Percentiles rank a stretch among this genome's conserved stretches.
These are phyloP conservation scores for Steinernema khuongi DNA, from an alignment of 1,140 invertebrate genomes.

Conservation along the genomic window DNA sequence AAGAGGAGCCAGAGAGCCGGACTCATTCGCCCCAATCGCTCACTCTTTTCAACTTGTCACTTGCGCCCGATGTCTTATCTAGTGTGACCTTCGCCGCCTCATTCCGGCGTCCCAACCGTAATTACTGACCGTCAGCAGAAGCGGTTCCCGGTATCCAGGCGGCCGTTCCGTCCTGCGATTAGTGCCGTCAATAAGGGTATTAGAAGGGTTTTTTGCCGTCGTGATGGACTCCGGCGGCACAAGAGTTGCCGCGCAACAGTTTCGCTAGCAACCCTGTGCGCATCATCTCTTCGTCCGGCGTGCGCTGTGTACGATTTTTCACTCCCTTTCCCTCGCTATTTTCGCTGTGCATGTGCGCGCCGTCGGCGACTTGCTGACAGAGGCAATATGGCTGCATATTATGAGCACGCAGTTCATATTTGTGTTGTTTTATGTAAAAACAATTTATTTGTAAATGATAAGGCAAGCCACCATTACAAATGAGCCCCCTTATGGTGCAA, in stretches of 20 bases:
- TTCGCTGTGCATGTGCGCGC: too few species aligned
- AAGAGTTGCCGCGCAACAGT: background rate
- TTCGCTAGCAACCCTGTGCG: background rate
- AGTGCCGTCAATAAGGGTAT: background rate
- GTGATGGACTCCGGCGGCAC: background rate
- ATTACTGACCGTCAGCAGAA: background rate
- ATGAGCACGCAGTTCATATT: too few species aligned
- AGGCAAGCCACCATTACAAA: too few species aligned
- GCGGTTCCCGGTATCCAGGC: background rate
- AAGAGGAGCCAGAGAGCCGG: background rate
- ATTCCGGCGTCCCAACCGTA: background rate
- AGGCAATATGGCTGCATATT: too few species aligned
- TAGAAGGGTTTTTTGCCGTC: too few species aligned
- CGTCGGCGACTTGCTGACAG: too few species aligned
- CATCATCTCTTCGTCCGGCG: too few species aligned
- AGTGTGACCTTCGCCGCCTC: background rate
- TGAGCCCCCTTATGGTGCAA: too few species aligned
- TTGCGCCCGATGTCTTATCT: background rate
- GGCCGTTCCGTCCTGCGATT: background rate
- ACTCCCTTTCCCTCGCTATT: too few species aligned
- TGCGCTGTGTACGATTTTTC: too few species aligned
- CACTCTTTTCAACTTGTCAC: conserved; percentile 9
- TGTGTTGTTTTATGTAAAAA: too few species aligned
- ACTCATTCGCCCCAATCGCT: background rate
- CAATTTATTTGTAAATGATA: too few species aligned